Conservation (phyloP, 2,113 vertebrate species). For the Sebastes schlegelii region DNA sequence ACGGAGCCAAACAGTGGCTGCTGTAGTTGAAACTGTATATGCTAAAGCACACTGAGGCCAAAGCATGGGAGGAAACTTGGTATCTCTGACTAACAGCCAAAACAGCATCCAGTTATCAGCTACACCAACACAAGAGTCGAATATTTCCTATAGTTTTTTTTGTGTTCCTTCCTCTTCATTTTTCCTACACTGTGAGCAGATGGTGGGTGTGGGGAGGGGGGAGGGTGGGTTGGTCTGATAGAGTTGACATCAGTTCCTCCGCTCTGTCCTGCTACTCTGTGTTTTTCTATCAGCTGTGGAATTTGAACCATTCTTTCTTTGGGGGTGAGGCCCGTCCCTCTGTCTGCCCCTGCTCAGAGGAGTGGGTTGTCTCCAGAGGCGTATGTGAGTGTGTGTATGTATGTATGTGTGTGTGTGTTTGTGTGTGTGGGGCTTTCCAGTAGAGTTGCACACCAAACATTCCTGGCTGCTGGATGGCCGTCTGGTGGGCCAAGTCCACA, state of each 20-base stretch:
- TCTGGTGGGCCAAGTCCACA: slow-evolving; percentile 67
- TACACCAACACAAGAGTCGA: background rate
- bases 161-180: slow-evolving; percentile 4
- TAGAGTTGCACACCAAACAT: slow-evolving; percentile 79
- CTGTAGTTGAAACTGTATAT: slow-evolving; percentile 17
- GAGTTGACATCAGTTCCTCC: slow-evolving; percentile 71
- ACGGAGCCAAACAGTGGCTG: slow-evolving; percentile 32
- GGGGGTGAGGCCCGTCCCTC: slow-evolving; percentile 64
- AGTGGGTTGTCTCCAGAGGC: slow-evolving; percentile 58
- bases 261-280: slow-evolving; percentile 48
- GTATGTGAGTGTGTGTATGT: slow-evolving; percentile 27
- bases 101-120: slow-evolving; percentile 26
- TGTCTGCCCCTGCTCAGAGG: slow-evolving; percentile 63
- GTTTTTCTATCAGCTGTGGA: slow-evolving; percentile 80
- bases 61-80: slow-evolving; percentile 14
- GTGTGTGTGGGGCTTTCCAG: slow-evolving; percentile 80
- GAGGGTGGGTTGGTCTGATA: slow-evolving; percentile 22
- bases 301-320: slow-evolving; percentile 77
- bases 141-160: slow-evolving; percentile 17
- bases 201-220: slow-evolving; percentile 31
- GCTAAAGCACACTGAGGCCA: slow-evolving; percentile 11
- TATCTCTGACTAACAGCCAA: slow-evolving; percentile 34
- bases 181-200: slow-evolving; percentile 29
- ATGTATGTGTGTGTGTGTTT: slow-evolving; percentile 49
- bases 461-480: slow-evolving; percentile 75